Evolutionary conservation across 1,140 invertebrate genomes (phyloP), one percentile per base, ranked within the genome.

Genomic region (Aphaenogaster ashmeadi): DNA sequence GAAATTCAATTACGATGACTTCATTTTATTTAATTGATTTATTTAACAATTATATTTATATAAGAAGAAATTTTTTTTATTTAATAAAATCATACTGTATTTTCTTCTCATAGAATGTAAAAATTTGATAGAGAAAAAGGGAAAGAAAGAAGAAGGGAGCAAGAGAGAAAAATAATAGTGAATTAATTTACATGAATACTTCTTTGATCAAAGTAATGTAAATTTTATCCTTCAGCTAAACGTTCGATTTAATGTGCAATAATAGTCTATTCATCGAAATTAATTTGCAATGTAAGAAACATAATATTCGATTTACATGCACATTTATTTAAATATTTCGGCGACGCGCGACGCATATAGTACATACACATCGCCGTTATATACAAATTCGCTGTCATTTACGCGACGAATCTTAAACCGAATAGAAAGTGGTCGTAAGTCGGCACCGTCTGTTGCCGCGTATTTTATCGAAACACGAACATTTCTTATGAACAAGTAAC

Each of bases 241-340:
- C 9, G 64, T 9, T 41, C 11, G 3, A 66, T 1, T n/a, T 66
- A 66, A 66, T 66, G 9, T 41, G 18, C 2, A 38, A 18, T 66
- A 66, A 41, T 41, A 66, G 36, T 66, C 8, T 1, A 41, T 41
- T 66, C 38, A 66, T 66, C 9, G 36, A 41, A 41, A 66, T 66
- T 41, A 66, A 41, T 41, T 66, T 66, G 36, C 64, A 66, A 66
- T 41, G 8, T 66, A 66, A 66, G 64, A 13, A 66, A 41, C 9
- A 38, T 66, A 66, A 66, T 66, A 41, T 66, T 66, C 18, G 36
- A 66, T 66, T 66, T 66, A 66, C 36, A 66, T 66, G 64, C 64
- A 66, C 18, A 66, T 66, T 66, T 66, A 66, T 66, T 66, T 66
- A 66, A 66, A 66, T 66, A 66, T 66, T 66, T 66, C 9, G 64